Evolutionary conservation across 2,888 invertebrate species (phyloP).

Genomic region (Capitulum mitella): DNA sequence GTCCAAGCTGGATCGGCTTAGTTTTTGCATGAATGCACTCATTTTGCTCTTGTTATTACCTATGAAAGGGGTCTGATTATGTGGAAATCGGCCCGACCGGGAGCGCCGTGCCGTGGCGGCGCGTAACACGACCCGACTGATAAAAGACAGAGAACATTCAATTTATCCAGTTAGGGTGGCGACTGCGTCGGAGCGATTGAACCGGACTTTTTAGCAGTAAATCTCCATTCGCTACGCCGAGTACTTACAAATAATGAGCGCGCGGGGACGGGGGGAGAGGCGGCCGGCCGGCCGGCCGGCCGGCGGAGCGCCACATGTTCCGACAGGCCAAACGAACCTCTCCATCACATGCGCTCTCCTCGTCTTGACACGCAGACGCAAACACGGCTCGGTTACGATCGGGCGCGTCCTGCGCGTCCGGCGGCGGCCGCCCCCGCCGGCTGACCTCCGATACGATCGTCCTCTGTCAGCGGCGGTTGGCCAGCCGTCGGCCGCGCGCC

Average conservation of each 20-base stretch:
- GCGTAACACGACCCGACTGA: constrained; percentile 1
- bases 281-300: not conserved
- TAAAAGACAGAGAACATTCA: constrained; percentile 21
- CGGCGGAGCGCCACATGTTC: not conserved
- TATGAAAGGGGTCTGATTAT: constrained; percentile 24
- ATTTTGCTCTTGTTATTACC: constrained; percentile 24
- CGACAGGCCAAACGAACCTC: constrained; percentile 5
- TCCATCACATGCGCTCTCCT: not conserved
- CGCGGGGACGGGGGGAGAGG: not conserved
- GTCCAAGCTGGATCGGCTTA: not conserved
- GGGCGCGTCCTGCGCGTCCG: not conserved
- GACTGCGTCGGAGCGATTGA: not conserved
- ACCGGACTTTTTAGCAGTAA: constrained; percentile 17
- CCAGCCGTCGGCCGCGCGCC: not conserved
- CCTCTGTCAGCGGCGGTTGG: not conserved
- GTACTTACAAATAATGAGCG: constrained; percentile 14
- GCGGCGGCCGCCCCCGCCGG: not conserved
- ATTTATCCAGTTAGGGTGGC: constrained; percentile 14
- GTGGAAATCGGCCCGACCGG: not conserved
- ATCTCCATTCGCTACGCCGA: constrained; percentile 6
- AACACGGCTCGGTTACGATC: not conserved
- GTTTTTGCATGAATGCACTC: constrained; percentile 17
- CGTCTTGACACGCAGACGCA: not conserved
- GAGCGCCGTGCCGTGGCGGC: not conserved
- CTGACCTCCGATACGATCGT: not conserved